Evolutionary conservation across 2,113 vertebrate species (phyloP), one percentile per base, ranked within the genome.

Genomic region (Tricholaema leucomelas): DNA sequence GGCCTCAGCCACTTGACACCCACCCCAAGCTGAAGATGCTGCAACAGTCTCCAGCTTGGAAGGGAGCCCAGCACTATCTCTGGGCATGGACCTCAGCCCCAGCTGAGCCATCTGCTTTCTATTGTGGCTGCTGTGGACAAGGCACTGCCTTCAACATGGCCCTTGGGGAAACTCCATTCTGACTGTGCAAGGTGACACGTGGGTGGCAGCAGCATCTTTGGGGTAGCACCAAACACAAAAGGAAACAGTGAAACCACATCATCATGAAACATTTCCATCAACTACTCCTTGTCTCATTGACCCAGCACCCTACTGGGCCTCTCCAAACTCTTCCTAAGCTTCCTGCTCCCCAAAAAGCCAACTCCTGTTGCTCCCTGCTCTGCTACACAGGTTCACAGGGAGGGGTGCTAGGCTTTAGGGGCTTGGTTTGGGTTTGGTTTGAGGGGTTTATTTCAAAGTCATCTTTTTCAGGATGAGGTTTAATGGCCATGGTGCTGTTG

Each of bases 231-330:
- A 36, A 46, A 24, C 50, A 31, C 31, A 7, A 44, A 38, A 23
- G 35, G 52, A 60, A 80, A 74, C 7, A 19, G 16, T 0, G 6
- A 14, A 9, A 3, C 31, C 2, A 1, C 0, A 0, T 4, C 0
- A 24, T 0, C 52, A 59, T 10, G n/a, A 72, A 17, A 54, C 16
- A 69, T 16, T 8, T n/a, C 38, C n/a, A 17, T 44, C 40, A 10
- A 8, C 55, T 56, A 1, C 4, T 9, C 48, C 5, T 25, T 10
- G 31, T 20, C 21, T 63, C 81, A 36, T 17, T 12, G 55, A 56
- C 5, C 42, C 73, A 60, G 44, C n/a, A 2, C 59, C 25, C 54
- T 3, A 13, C 27, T 48, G 38, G 5, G 44, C 63, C 11, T 4
- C 80, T 58, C 38, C 70, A 92, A 72, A 48, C 54, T 60, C 69